Evolutionary conservation across 1,140 invertebrate species (phyloP).

Genomic region (Atopsyche davidsoni): DNA sequence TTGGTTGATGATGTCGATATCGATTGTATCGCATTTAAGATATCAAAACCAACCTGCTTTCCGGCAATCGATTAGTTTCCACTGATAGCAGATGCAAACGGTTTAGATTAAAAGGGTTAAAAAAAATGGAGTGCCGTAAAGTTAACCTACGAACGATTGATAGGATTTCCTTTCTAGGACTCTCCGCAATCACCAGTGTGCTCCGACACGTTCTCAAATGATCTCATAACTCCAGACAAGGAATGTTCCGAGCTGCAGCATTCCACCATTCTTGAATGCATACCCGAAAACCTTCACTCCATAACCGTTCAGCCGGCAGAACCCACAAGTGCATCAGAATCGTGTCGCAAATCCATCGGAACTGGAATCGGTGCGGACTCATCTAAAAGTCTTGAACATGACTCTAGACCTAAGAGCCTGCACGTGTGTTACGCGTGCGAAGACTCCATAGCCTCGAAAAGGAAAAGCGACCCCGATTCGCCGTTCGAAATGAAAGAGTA

Average conservation of each 20-base stretch:
- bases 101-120: too few species aligned
- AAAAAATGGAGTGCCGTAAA: too few species aligned
- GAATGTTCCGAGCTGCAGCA: conserved; percentile 12
- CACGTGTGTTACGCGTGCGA: conserved; percentile 8
- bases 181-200: conserved; percentile 21
- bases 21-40: too few species aligned
- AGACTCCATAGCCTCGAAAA: not conserved
- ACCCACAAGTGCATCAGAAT: conserved; percentile 1
- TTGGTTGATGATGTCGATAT: too few species aligned
- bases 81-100: too few species aligned
- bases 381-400: conserved; percentile 1
- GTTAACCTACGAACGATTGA: too few species aligned
- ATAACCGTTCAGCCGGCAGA: conserved; percentile 6
- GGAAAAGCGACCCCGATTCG: not conserved
- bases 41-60: too few species aligned
- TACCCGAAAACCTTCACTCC: conserved; percentile 21
- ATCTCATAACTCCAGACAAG: conserved; percentile 22
- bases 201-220: conserved; percentile 22
- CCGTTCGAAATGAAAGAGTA: not conserved
- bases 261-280: conserved; percentile 20
- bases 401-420: conserved; percentile 15
- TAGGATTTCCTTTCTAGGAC: conserved; percentile 17
- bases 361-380: not conserved
- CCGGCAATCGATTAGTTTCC: too few species aligned
- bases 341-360: conserved; percentile 9